phyloP scores from a whole-genome alignment of 1,140 invertebrate genomes.

The Trichoplusia ni region DNA sequence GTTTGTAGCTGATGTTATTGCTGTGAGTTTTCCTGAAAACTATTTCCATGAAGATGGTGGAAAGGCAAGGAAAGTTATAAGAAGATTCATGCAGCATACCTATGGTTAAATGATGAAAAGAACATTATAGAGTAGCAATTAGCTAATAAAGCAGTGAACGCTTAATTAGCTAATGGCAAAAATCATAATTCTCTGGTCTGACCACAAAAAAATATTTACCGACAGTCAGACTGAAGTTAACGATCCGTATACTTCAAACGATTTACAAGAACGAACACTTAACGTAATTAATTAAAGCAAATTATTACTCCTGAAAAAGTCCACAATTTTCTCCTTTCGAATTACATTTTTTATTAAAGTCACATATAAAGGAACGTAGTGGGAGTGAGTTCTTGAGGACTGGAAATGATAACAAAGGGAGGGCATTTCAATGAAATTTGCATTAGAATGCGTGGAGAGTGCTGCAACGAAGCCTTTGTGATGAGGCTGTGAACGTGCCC shows the following conservation, averaged over 20 bases:
- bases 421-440: conserved; percentile 71
- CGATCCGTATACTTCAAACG: too few relatives aligned
- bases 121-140: too few relatives aligned
- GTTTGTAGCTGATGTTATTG: not conserved
- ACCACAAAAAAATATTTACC: too few relatives aligned
- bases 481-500: conserved; percentile 43
- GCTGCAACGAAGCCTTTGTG: conserved; percentile 58
- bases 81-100: too few relatives aligned
- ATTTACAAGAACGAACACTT: not conserved
- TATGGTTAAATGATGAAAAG: too few relatives aligned
- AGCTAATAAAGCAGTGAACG: too few relatives aligned
- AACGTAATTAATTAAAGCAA: not conserved
- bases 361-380: conserved; percentile 32
- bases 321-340: not conserved
- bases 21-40: not conserved
- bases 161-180: too few relatives aligned
- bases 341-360: conserved; percentile 30
- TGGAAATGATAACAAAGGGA: conserved; percentile 64
- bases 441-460: conserved; percentile 64
- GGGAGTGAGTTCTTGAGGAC: conserved; percentile 51
- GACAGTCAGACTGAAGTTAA: too few relatives aligned
- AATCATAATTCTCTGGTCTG: too few relatives aligned
- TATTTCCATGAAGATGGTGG: too few relatives aligned
- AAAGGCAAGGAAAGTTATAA: too few relatives aligned
- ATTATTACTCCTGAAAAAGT: not conserved